Evolutionary conservation across 2,797 vertebrate genomes (phyloP), one percentile per base, ranked within the genome.

Genomic region (Holocentrus rufus): DNA sequence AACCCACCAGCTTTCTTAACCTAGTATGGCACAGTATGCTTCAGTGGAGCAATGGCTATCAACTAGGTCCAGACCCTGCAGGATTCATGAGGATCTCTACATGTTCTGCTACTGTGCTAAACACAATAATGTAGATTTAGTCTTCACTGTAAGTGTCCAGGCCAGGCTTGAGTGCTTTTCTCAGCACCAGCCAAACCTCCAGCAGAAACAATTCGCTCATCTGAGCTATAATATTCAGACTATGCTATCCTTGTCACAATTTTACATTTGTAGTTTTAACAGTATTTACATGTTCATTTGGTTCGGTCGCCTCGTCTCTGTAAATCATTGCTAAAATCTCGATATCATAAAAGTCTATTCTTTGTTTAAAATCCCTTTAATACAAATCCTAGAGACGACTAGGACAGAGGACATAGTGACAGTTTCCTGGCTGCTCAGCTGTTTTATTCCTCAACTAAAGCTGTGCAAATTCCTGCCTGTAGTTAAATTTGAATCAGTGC

Each of bases 391-490:
- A 53, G 1, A 1, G n/a, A 63, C 27, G 65, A 57, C 17, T 4
- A 15, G 9, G 3, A 62, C 63, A n/a, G n/a, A n/a, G n/a, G n/a
- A n/a, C 58, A 56, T 17, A 2, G 34, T 39, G 73, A 59, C 1
- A 1, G n/a, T 13, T 36, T 25, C 17, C 15, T 8, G 25, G 53
- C 25, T 30, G 23, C 30, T 17, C 30, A 36, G 18, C 56, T 18
- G 18, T 31, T 31, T 31, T 31, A 3, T 31, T 31, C 30, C 30
- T 58, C 56, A 58, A 36, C 31, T 20, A 79, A 79, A 85, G 76
- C 82, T 83, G 85, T 87, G 84, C 86, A 85, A 90, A 89, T 72
- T 69, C 66, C 68, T 77, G 85, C 86, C 64, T 66, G 61, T 69
- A 49, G 66, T 64, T 83, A 55, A 39, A 39, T 58, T 50, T 27